These are phyloP conservation scores for Acronicta aceris DNA, from an alignment of 2,888 invertebrate species.

Conservation along the genomic window DNA sequence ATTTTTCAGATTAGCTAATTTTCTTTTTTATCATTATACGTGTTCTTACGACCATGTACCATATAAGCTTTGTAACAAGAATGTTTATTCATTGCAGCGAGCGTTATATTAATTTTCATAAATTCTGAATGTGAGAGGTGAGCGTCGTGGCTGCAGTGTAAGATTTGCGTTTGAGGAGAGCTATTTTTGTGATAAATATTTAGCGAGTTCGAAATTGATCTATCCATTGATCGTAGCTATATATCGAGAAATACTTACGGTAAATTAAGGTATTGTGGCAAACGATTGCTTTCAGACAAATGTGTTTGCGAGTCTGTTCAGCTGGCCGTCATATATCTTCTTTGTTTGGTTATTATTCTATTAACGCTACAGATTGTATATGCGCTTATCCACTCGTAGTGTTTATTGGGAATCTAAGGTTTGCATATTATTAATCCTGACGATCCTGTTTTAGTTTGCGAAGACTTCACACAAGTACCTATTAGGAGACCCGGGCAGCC, in stretches of 20 bases:
- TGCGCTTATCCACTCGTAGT: constrained; percentile 15
- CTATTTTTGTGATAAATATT: constrained; percentile 43
- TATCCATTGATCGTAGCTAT: constrained; percentile 5
- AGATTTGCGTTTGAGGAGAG: constrained; percentile 7
- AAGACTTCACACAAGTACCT: too few relatives aligned
- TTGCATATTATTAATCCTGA: not conserved
- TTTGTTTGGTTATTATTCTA: constrained; percentile 37
- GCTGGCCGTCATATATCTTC: constrained; percentile 33
- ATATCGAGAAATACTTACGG: constrained; percentile 27
- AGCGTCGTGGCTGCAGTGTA: not conserved
- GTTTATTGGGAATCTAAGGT: constrained; percentile 9
- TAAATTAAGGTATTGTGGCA: constrained; percentile 18
- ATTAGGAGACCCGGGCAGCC: too few relatives aligned
- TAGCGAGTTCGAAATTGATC: constrained; percentile 20
- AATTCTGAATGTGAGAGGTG: constrained; percentile 11
- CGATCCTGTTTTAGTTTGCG: not conserved
- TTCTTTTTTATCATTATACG: not conserved
- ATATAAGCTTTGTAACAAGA: not conserved
- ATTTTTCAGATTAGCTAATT: not conserved
- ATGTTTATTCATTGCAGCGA: constrained; percentile 2
- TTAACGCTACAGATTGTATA: constrained; percentile 31
- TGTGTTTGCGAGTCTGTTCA: constrained; percentile 33
- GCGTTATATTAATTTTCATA: constrained; percentile 2
- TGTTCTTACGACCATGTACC: not conserved
- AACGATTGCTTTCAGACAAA: constrained; percentile 29